These are phyloP conservation scores for Syritta pipiens DNA, from an alignment of 2,888 invertebrate species.

Conservation along the genomic window DNA sequence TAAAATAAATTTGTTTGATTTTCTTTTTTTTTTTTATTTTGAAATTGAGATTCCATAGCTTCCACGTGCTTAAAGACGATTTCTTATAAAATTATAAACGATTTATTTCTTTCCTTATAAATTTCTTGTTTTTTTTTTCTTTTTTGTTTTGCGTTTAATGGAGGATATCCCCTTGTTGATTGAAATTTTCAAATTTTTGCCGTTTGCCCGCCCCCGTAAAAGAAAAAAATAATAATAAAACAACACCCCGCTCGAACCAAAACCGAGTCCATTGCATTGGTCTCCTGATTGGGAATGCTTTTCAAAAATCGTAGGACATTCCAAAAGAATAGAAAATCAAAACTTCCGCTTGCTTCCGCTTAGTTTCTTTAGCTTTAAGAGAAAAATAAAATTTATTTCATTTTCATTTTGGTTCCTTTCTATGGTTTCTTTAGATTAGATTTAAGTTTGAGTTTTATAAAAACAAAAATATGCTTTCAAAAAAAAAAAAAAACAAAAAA, in stretches of 20 bases:
- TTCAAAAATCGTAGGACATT: conserved; percentile 19
- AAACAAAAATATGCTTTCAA: background rate
- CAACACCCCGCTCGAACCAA: conserved; percentile 40
- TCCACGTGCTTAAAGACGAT: conserved; percentile 10
- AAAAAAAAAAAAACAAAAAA: background rate
- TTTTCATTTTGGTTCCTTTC: conserved; percentile 20
- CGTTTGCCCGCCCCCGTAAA: no score
- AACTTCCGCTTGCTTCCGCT: conserved; percentile 65
- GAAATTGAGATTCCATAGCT: conserved; percentile 38
- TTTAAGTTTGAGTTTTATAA: conserved; percentile 18
- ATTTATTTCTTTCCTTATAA: no score
- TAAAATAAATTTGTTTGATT: background rate
- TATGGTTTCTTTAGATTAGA: conserved; percentile 34
- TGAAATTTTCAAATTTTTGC: conserved; percentile 15
- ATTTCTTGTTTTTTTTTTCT: no score
- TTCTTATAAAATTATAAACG: no score
- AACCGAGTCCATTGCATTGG: conserved; percentile 8
- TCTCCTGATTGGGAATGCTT: conserved; percentile 55
- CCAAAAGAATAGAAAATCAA: conserved; percentile 32
- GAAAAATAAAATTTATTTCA: conserved; percentile 14
- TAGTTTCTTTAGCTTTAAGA: conserved; percentile 48
- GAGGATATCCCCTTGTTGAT: conserved; percentile 50
- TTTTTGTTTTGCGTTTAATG: conserved; percentile 53
- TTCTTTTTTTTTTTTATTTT: background rate
- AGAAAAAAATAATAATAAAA: background rate